Evolutionary conservation across 2,888 invertebrate genomes (phyloP), one percentile per base, ranked within the genome.

Genomic region (Lottia scabra): DNA sequence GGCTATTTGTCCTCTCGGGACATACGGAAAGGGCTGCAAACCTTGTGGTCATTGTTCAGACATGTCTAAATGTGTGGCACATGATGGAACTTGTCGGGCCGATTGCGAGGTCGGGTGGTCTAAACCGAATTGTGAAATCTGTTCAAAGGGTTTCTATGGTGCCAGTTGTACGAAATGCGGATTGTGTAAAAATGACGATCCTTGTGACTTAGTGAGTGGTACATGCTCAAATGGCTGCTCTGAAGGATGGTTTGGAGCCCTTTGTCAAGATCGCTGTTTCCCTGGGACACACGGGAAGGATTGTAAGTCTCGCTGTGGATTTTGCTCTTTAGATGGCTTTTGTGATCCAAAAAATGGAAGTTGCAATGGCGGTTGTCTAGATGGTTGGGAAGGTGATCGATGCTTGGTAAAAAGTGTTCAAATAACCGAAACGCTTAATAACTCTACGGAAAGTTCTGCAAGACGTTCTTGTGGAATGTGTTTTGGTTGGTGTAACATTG

Each of bases 241-340:
- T 15, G 27, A 43, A 27, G 43, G 65, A 30, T 38, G 43, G 65
- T 27, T n/a, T 27, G 65, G 23, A n/a, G 56, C 6, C 15, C 26
- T 43, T 23, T 38, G 43, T 63, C 15, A 15, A 13, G 23, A 26
- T 48, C 2, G 62, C 15, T 43, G 56, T 43, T 48, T 23, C 26
- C 43, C 56, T n/a, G 30, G 48, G 19, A 48, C 23, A 43, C 30
- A 38, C n/a, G 48, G 68, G 30, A n/a, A 46, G n/a, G 56, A 46
- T 26, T 68, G 45, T 30, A 23, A 46, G 19, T 27, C 15, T 38
- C 68, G 68, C 4, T 43, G 68, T 65, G 65, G 65, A 19, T 65
- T 65, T 65, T 30, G 65, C 30, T 30, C 56, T 12, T 56, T 56
- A 13, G 56, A 27, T n/a, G 65, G 65, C 3, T 30, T 30, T 65